Conservation (phyloP, 2,113 vertebrate genomes). For the Osmerus eperlanus region DNA sequence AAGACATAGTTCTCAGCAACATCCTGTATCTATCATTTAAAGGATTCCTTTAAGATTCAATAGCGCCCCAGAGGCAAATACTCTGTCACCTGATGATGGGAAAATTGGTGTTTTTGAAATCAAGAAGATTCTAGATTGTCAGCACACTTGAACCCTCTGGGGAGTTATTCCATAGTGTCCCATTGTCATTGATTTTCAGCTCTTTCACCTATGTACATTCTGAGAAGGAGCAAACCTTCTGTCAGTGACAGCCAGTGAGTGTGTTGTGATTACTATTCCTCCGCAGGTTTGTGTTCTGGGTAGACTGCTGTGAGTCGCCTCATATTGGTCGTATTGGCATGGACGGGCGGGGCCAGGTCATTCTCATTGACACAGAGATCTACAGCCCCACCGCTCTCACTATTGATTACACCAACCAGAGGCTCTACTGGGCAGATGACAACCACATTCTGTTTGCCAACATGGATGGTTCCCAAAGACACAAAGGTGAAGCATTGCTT, state of each 20-base stretch:
- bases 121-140: background rate
- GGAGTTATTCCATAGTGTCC: background rate
- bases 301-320: conserved; percentile 92
- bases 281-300: conserved; percentile 92
- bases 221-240: background rate
- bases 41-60: no score
- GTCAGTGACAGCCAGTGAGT: conserved; percentile 10
- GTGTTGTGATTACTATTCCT: conserved; percentile 4
- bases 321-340: conserved; percentile 92
- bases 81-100: no score
- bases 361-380: conserved; percentile 89
- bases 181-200: conserved; percentile 8
- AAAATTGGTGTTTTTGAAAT: no score
- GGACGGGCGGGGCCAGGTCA: conserved; percentile 86
- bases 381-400: conserved; percentile 90
- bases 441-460: conserved; percentile 94
- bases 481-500: conserved; percentile 78
- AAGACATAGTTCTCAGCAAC: no score
- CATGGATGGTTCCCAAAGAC: conserved; percentile 90
- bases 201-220: background rate
- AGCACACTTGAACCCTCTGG: background rate
- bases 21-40: no score
- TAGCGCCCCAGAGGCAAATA: no score
- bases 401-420: conserved; percentile 94
- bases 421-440: conserved; percentile 95